phyloP scores from a whole-genome alignment of 2,797 vertebrate genomes.

The Neomorphus geoffroyi region DNA sequence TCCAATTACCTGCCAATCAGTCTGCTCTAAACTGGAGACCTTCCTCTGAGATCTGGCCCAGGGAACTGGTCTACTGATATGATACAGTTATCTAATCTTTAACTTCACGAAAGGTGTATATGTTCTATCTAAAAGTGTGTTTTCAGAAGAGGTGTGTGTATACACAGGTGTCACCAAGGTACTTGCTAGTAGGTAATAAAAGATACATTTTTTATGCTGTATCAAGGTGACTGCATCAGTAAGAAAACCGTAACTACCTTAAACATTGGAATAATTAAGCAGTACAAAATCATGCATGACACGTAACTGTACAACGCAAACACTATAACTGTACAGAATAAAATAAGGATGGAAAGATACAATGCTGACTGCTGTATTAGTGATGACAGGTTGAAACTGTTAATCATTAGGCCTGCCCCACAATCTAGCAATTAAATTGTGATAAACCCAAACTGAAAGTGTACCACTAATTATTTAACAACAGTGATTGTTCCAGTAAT shows the following conservation, averaged over 20 bases:
- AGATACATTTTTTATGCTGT: background rate
- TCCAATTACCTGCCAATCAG: background rate
- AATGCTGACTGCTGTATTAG: background rate
- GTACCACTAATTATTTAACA: background rate
- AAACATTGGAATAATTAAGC: background rate
- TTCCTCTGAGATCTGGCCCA: background rate
- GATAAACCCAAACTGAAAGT: background rate
- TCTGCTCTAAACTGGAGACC: background rate
- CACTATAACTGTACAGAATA: background rate
- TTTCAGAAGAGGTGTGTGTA: conserved; percentile 34
- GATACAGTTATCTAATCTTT: conserved; percentile 51
- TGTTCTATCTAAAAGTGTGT: conserved; percentile 14
- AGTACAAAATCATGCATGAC: background rate
- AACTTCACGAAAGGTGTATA: conserved; percentile 7
- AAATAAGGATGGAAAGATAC: background rate
- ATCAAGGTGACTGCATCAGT: background rate
- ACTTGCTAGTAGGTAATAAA: conserved; percentile 14
- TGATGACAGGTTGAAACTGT: background rate
- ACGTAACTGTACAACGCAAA: background rate
- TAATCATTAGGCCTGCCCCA: background rate
- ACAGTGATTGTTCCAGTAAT: too few species aligned
- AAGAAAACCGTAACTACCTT: background rate
- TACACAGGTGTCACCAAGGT: background rate
- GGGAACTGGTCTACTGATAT: background rate
- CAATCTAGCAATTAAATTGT: background rate